Evolutionary conservation across 2,888 invertebrate species (phyloP).

Genomic region (Mylabris sibirica): DNA sequence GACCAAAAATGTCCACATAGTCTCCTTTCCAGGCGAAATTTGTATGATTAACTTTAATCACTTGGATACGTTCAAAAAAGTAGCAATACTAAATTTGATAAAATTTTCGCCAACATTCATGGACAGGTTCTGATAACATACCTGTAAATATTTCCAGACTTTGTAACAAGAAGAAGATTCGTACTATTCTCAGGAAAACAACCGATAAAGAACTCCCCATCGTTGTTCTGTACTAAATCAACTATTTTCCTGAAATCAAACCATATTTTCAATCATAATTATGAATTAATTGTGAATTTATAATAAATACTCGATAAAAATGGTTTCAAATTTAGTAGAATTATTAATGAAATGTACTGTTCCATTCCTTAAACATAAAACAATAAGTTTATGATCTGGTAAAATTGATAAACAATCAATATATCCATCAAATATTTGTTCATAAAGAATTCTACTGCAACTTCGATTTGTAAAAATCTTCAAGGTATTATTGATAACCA

Average conservation of each 20-base stretch:
- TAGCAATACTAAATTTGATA: no score
- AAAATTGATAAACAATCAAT: slow-evolving; percentile 36
- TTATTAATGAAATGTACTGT: slow-evolving; percentile 33
- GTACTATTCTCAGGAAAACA: not conserved
- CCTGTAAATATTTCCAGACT: not conserved
- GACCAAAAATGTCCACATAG: no score
- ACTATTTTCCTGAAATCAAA: slow-evolving; percentile 25
- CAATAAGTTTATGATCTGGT: slow-evolving; percentile 24
- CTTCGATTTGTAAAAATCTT: slow-evolving; percentile 36
- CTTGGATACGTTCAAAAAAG: no score
- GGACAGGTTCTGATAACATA: no score
- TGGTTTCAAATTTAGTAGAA: slow-evolving; percentile 16
- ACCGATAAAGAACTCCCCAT: not conserved
- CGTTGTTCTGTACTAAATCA: not conserved
- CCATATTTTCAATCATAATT: slow-evolving; percentile 28
- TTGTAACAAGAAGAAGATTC: not conserved
- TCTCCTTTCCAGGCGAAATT: no score
- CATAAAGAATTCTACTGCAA: slow-evolving; percentile 32
- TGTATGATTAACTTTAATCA: no score
- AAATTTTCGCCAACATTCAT: no score
- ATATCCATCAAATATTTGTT: slow-evolving; percentile 28
- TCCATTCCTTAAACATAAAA: slow-evolving; percentile 38
- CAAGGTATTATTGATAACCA: slow-evolving; percentile 32
- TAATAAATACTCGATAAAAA: slow-evolving; percentile 29
- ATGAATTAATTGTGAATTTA: slow-evolving; percentile 27